Conservation (phyloP, 2,888 invertebrate species). For the Cheilosia scutellata region DNA sequence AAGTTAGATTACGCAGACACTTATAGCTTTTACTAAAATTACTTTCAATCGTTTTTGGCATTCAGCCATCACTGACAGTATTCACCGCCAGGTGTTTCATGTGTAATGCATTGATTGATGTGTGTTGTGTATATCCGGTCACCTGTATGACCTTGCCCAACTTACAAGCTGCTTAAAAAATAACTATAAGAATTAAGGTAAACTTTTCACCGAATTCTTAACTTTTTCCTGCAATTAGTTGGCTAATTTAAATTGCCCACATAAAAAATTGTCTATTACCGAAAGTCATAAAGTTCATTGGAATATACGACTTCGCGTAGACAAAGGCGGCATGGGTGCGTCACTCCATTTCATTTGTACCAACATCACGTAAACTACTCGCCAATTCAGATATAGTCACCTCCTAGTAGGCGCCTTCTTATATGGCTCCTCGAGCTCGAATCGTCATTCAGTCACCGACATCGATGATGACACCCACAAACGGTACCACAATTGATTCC, state of each 20-base stretch:
- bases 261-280: conserved; percentile 12
- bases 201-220: background rate
- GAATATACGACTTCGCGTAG: conserved; percentile 1
- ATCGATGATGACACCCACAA: conserved; percentile 9
- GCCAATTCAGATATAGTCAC: conserved; percentile 7
- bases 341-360: conserved; percentile 26
- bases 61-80: too few species aligned
- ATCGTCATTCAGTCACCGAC: conserved; percentile 8
- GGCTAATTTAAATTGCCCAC: conserved; percentile 11
- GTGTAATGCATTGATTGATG: too few species aligned
- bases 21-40: too few species aligned
- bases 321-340: conserved; percentile 21
- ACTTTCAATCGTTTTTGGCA: too few species aligned
- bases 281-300: conserved; percentile 29
- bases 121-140: too few species aligned
- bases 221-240: background rate
- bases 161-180: too few species aligned
- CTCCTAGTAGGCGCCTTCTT: conserved; percentile 35
- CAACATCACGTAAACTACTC: conserved; percentile 38
- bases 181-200: too few species aligned
- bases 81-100: too few species aligned
- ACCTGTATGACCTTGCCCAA: too few species aligned
- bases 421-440: conserved; percentile 7
- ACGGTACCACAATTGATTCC: background rate
- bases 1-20: too few species aligned